phyloP scores from a whole-genome alignment of 2,888 invertebrate species.

The Drosophila leonis region DNA sequence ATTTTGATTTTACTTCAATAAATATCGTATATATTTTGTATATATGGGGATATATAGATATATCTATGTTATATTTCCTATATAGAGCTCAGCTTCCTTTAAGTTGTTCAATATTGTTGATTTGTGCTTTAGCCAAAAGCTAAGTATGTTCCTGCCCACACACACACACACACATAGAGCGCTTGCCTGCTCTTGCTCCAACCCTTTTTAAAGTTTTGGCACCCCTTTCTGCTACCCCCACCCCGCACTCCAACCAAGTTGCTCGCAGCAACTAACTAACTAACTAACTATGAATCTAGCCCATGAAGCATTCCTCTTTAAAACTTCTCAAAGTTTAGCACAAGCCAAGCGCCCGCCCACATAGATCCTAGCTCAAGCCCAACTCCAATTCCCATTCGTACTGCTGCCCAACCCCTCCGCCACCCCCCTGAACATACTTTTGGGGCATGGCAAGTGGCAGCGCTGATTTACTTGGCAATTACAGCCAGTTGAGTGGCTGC shows the following conservation, averaged over 20 bases:
- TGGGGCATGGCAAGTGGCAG: slow-evolving; percentile 77
- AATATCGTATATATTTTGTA: not conserved
- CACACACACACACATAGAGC: not conserved
- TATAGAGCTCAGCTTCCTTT: not conserved
- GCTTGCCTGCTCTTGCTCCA: not conserved
- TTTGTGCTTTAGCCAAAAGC: slow-evolving; percentile 1
- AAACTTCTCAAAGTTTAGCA: slow-evolving; percentile 70
- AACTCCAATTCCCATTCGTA: slow-evolving; percentile 10
- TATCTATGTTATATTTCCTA: not conserved
- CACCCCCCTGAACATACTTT: slow-evolving; percentile 54
- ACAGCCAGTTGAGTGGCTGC: slow-evolving; percentile 70
- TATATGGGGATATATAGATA: not conserved
- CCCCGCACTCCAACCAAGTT: slow-evolving; percentile 9
- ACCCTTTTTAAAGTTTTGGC: slow-evolving; percentile 24
- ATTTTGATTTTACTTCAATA: too few species aligned
- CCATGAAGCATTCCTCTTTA: slow-evolving; percentile 79
- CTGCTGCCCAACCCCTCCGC: not conserved
- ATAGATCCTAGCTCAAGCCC: not conserved
- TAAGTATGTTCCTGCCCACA: not conserved
- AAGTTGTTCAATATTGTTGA: slow-evolving; percentile 1
- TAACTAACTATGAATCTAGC: slow-evolving; percentile 77
- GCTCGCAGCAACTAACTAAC: slow-evolving; percentile 51
- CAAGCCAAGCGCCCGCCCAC: slow-evolving; percentile 25
- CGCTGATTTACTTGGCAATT: slow-evolving; percentile 78
- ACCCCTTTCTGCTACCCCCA: not conserved